Base-by-base conservation (phyloP, 2,113 vertebrate species). In the Anseranas semipalmata region DNA sequence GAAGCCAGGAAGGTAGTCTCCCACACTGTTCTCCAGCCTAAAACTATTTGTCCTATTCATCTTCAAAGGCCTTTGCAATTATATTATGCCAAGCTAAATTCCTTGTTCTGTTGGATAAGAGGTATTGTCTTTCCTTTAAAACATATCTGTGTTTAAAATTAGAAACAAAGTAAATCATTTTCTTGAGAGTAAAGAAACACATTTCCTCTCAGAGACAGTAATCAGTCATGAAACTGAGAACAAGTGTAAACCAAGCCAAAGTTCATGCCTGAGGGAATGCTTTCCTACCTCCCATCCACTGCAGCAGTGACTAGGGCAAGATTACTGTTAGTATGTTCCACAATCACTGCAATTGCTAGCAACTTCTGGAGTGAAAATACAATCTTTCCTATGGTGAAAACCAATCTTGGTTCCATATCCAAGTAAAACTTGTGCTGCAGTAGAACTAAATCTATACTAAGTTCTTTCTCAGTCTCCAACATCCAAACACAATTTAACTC, bases 101-200 rank as follows among this genome's bases (percentile, higher is more conserved):
- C 46, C 10, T 72, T 81, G 46, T 90, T 95, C 76, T 87, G 32
- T 90, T 83, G 68, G 39, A 74, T 86, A 92, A 88, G 53, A 94
- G 21, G 56, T 58, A 90, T 88, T 95, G 83, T 89, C 88, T 94
- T 93, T 87, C 86, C 71, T 96, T 90, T 96, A 83, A 91, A 88
- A 76, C 16, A 20, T 50, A 39, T 77, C 80, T 94, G 14, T 67
- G 65, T 84, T 93, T 95, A 95, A 97, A 95, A 96, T 92, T 94
- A 96, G 90, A 95, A 94, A 85, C 71, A 48, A 93, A 93, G 65
- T 96, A 94, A 97, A 96, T 95, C 28, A 95, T 94, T 97, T 94
- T 95, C 77, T 85, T 92, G 80, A 96, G 62, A 92, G 74, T 56
- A 93, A 86, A 95, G 80, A 95, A 85, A 88, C 65, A 88, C 0